Base-by-base conservation (phyloP, 2,113 vertebrate species). In the Sapayoa aenigma region DNA sequence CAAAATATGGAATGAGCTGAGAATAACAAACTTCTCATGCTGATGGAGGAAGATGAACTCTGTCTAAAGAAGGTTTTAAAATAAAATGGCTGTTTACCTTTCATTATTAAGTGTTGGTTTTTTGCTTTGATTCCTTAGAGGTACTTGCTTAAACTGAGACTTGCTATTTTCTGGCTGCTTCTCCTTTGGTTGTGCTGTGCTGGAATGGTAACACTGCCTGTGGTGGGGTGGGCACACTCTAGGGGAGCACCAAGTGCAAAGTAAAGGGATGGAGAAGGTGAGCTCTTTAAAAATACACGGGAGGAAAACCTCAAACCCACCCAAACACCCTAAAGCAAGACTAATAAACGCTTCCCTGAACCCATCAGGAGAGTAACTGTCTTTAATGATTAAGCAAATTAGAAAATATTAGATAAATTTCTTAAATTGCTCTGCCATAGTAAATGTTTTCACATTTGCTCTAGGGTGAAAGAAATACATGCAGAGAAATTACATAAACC, bases 391-490 rank as follows among this genome's bases (percentile, higher is more conserved):
- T 46, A 83, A 71, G 50, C 14, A 9, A 67, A 76, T 68, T n/a
- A 79, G 41, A 42, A 77, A 44, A 25, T 30, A 19, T 46, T 77
- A 11, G 31, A 49, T 63, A 69, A 50, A 68, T 12, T 13, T 71
- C 21, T 81, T 72, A 42, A 72, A 62, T 84, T 93, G 41, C 39
- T 89, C 39, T 14, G 5, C 58, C 19, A 1, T 47, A 6, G 37
- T 71, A 78, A 87, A 46, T 89, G 25, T 87, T 87, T 67, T 77
- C 49, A 63, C 35, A 3, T 79, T 89, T 83, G n/a, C 74, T 87
- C 24, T 56, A 47, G 39, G 42, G 42, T 42, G 76, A 83, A 90
- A 80, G 22, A 65, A 93, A 67, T 37, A 42, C 19, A 10, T 37
- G 18, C 9, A 63, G 77, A 90, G 47, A 67, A 82, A 33, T 89